Percentiles rank a stretch among this genome's conserved stretches.
These are phyloP conservation scores for Plestiodon gilberti DNA, from an alignment of 2,113 vertebrate species.

Conservation along the genomic window DNA sequence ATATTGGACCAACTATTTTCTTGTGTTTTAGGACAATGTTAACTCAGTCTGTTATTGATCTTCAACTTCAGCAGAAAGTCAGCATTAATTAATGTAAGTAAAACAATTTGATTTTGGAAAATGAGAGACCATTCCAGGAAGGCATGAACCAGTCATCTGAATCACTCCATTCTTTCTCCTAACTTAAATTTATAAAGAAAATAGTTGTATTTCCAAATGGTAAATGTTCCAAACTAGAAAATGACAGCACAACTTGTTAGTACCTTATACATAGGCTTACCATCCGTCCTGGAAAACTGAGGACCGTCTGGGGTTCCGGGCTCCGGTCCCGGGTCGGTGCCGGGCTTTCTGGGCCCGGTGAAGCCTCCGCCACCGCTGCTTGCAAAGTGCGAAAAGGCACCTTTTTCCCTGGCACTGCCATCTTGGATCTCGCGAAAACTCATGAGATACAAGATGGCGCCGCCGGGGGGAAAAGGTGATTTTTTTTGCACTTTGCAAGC, in stretches of 20 bases:
- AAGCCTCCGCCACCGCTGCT: too few relatives aligned
- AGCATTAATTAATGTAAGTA: slow-evolving; percentile 36
- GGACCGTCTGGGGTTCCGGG: too few relatives aligned
- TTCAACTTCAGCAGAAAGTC: slow-evolving; percentile 39
- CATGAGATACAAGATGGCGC: too few relatives aligned
- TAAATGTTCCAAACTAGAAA: slow-evolving; percentile 41
- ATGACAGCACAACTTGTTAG: slow-evolving; percentile 24
- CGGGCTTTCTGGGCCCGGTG: too few relatives aligned
- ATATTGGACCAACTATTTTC: not conserved
- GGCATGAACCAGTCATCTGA: slow-evolving; percentile 24
- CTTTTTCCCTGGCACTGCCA: too few relatives aligned
- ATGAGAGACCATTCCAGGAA: not conserved
- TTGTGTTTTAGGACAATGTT: not conserved
- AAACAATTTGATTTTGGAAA: slow-evolving; percentile 33
- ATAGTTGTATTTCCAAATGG: slow-evolving; percentile 39
- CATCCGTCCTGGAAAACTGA: too few relatives aligned
- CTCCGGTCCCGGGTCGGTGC: too few relatives aligned
- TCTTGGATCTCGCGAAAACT: too few relatives aligned
- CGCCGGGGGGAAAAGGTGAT: too few relatives aligned
- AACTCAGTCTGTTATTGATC: not conserved
- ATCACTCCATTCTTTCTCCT: slow-evolving; percentile 37
- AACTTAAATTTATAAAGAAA: slow-evolving; percentile 34
- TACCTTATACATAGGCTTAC: not conserved
- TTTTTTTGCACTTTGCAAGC: too few relatives aligned
- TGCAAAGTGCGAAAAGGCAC: too few relatives aligned